These are phyloP conservation scores for Graphium colonna DNA, from an alignment of 2,888 invertebrate species.

Conservation along the genomic window DNA sequence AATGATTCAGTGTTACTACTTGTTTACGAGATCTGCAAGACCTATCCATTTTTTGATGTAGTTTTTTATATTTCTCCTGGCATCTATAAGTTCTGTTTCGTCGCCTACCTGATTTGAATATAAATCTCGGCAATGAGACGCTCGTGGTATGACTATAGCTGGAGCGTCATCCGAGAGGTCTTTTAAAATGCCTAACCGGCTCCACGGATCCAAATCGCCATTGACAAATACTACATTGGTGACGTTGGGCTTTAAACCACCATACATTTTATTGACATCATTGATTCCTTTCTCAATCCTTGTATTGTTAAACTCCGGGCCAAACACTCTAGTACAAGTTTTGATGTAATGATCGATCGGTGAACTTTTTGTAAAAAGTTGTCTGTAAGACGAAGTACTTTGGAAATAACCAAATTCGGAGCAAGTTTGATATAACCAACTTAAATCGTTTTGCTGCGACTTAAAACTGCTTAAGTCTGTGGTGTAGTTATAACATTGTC, in stretches of 20 bases:
- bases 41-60: constrained; percentile 56
- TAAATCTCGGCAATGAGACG: constrained; percentile 62
- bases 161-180: constrained; percentile 61
- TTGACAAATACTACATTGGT: no score
- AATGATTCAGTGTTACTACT: no score
- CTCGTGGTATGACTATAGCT: no score
- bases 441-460: constrained; percentile 46
- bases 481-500: constrained; percentile 46
- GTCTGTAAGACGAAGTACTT: constrained; percentile 76
- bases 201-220: constrained; percentile 81
- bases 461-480: constrained; percentile 55
- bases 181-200: constrained; percentile 69
- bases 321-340: constrained; percentile 63
- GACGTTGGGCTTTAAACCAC: constrained; percentile 55
- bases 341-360: constrained; percentile 59
- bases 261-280: constrained; percentile 71
- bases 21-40: no score
- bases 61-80: constrained; percentile 52
- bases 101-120: constrained; percentile 46
- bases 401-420: constrained; percentile 88
- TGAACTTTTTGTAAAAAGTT: constrained; percentile 79
- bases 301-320: constrained; percentile 52
- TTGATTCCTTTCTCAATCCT: constrained; percentile 54
- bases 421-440: constrained; percentile 87
- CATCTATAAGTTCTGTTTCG: constrained; percentile 56